Evolutionary conservation across 2,113 vertebrate genomes (phyloP), one percentile per base, ranked within the genome.

Genomic region (Aegithalos caudatus): DNA sequence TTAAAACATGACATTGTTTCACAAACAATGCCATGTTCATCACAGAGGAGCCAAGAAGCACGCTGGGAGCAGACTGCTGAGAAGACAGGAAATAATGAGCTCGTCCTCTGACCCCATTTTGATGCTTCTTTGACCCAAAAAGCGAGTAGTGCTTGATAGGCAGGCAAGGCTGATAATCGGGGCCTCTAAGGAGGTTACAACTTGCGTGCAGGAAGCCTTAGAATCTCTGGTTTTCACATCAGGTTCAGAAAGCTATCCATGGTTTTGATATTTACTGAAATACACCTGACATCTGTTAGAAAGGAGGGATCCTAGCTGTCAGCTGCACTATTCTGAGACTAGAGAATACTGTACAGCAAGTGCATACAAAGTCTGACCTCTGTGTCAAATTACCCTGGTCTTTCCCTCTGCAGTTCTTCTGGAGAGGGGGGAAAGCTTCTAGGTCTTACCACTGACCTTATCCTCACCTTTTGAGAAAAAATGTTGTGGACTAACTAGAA

Each of bases 1-100:
- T 74, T 87, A 76, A 57, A 86, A 64, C 37, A 42, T 84, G 27
- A 45, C 33, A 90, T 90, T 90, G 87, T 85, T 96, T 76, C 85
- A 79, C 61, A 72, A 82, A 94, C 94, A 93, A 87, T 94, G 90
- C 47, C 57, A 12, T 76, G 65, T 92, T 50, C 57, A 38, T 93
- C 94, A 87, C 8, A 19, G 81, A 80, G 85, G 69, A 88, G 57
- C 70, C 74, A 42, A 80, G 29, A 78, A 31, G 40, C 48, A 47
- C 10, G 11, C 72, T 86, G 9, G 3, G 61, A 94, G 48, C 87
- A 74, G 73, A 64, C 31, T 77, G 70, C 57, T 48, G 62, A 53
- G 81, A 57, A 69, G 45, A 57, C 23, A 50, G 86, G 70, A 91
- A 94, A 94, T 92, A 94, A 79, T 51, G 50, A 90, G 48, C 66